phyloP scores from a whole-genome alignment of 2,888 invertebrate genomes.

The Hartigia nigra region DNA sequence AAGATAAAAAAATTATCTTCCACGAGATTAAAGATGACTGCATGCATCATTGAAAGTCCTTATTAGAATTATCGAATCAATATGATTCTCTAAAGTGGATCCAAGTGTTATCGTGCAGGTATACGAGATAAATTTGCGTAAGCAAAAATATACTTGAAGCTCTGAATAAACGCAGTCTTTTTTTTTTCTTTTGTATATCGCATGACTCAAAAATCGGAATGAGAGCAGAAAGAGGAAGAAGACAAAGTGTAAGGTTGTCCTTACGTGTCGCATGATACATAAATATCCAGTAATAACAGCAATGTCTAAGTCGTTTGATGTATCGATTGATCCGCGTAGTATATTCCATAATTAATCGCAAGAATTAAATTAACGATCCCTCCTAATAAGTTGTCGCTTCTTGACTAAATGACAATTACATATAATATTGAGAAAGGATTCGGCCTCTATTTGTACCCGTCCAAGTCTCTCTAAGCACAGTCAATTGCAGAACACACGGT shows the following conservation, averaged over 20 bases:
- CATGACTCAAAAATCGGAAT: neutral
- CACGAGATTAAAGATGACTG: neutral
- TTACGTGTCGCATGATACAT: neutral
- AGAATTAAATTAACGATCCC: neutral
- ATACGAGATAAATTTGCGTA: neutral
- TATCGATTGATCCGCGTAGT: neutral
- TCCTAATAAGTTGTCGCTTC: neutral
- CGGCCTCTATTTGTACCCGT: neutral
- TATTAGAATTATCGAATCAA: neutral
- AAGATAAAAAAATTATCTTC: neutral
- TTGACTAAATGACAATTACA: neutral
- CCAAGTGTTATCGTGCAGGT: neutral
- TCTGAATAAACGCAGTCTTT: neutral
- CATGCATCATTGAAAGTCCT: neutral
- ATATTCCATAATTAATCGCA: neutral
- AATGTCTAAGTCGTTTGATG: neutral
- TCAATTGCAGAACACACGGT: conserved; percentile 18
- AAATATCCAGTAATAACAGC: neutral
- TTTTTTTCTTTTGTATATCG: neutral
- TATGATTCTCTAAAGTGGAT: neutral
- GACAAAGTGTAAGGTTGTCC: neutral
- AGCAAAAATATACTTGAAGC: neutral
- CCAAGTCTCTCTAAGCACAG: conserved; percentile 21
- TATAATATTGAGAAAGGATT: neutral
- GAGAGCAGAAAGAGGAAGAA: neutral